Evolutionary conservation across 2,797 vertebrate species (phyloP), one percentile per base, ranked within the genome.

Genomic region (Phrynocephalus guinanensis): DNA sequence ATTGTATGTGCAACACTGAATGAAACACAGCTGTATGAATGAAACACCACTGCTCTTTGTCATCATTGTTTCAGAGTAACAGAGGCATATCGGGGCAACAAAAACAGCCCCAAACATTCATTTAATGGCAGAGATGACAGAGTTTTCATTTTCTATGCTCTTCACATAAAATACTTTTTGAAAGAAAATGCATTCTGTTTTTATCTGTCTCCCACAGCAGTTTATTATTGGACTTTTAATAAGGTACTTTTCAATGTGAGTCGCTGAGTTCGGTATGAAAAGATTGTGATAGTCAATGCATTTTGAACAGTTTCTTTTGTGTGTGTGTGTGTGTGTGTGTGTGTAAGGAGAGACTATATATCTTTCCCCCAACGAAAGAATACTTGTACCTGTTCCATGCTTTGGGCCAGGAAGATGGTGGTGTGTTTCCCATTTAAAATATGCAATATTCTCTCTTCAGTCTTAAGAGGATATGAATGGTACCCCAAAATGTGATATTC

Each of bases 191-290:
- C 76, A 89, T 92, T 83, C 90, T 79, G 50, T 90, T 94, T 93
- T 92, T 87, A 93, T 87, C 80, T 92, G 13, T 30, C 92, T 90
- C 88, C 90, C 70, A 89, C 93, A 91, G 87, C 67, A 70, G 81
- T 24, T 3, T 88, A 90, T 93, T 93, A 93, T 80, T 94, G 84
- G 91, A 91, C 93, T 90, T 44, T 90, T 93, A 84, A 88, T 91
- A 92, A 92, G 95, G 92, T 77, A 88, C 56, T 30, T 70, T 88
- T 88, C n/a, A 91, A 89, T 83, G 92, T 92, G 85, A 95, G 94
- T 78, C 82, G 77, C 92, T 76, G 92, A 93, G 72, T 94, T 93
- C 78, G 5, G 3, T 84, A 79, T 95, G 90, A 93, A 94, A 93
- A 80, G 56, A 0, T 48, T 93, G 91, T 90, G 87, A 92, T 94